Conservation (phyloP, 2,113 vertebrate species). For the Siniperca chuatsi region DNA sequence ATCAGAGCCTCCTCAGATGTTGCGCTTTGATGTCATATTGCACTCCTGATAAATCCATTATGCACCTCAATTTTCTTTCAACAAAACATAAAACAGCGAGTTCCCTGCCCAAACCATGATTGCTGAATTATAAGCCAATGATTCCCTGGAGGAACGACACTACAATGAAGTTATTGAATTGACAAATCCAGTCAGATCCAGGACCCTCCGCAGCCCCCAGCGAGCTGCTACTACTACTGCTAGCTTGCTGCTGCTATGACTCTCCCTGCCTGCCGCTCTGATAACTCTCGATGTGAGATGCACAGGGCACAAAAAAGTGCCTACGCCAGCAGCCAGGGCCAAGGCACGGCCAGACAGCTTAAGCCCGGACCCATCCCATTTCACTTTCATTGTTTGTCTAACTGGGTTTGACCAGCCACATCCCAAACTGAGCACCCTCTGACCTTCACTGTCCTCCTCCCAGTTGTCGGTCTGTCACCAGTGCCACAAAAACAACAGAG, state of each 20-base stretch:
- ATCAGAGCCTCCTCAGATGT: conserved; percentile 45
- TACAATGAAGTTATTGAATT: conserved; percentile 59
- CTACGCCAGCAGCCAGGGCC: conserved; percentile 71
- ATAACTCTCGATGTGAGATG: conserved; percentile 68
- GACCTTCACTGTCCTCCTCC: conserved; percentile 61
- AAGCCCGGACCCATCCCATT: conserved; percentile 68
- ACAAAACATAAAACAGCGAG: conserved; percentile 37
- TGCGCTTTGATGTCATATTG: conserved; percentile 55
- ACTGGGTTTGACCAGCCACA: conserved; percentile 48
- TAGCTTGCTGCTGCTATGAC: conserved; percentile 40
- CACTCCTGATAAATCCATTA: conserved; percentile 57
- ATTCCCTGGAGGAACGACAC: conserved; percentile 37
- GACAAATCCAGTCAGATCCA: conserved; percentile 71
- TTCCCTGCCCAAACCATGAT: not conserved
- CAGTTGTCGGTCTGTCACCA: conserved; percentile 45
- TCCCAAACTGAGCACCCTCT: conserved; percentile 53
- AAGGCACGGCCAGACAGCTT: conserved; percentile 71
- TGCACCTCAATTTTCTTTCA: conserved; percentile 29
- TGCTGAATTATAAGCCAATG: conserved; percentile 26
- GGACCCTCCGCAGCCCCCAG: conserved; percentile 54
- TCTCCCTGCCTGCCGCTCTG: conserved; percentile 61
- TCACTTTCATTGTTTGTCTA: conserved; percentile 62
- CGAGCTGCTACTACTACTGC: conserved; percentile 41
- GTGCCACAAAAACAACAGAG: conserved; percentile 46
- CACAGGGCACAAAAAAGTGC: conserved; percentile 70